Evolutionary conservation across 1,140 invertebrate species (phyloP), one percentile per base, ranked within the genome.

Genomic region (Drosophila biarmipes): DNA sequence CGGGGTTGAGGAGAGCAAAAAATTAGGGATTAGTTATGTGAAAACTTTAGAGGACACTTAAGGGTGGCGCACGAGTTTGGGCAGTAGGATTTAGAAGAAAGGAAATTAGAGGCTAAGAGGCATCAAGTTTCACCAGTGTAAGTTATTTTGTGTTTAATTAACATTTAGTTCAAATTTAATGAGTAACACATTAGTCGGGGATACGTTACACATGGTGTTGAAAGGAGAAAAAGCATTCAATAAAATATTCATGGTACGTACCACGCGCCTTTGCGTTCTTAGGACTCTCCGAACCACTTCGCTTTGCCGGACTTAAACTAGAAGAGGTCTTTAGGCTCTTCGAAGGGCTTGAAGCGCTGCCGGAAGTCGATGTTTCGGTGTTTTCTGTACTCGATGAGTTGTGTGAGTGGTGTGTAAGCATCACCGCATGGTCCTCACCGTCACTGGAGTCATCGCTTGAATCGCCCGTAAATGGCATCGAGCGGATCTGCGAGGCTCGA

Each of bases 381-480:
- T 93, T 93, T 42, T 93, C 93, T 46, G 93, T 93, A 61, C 93
- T 92, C 17, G 91, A 91, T 19, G 91, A 92, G 62, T 92, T 92
- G 72, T 92, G 91, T 73, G 91, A 92, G 38, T 92, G 92, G 55
- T 62, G 93, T 75, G 78, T 91, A 75, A 91, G 90, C 93, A 90
- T 93, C 89, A 71, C 91, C 80, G 51, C 93, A 82, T 67, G 92
- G 78, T 96, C 96, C 92, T 98, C 97, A 15, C 97, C 97, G 90
- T 98, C 97, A 42, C 97, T 97, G 5, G 97, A 98, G 73, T 98
- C 97, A 90, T 98, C 97, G 1, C 97, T 97, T n/a, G 97, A 98
- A 76, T 99, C 98, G 3, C 97, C 98, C 35, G 96, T 97, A 90
- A 99, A 99, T 11, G 98, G 98, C 94, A 98, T 97, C 10, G 97